Percentiles rank a stretch among this genome's conserved stretches.
phyloP scores from a whole-genome alignment of 2,113 vertebrate genomes.

The Macquaria australasica region DNA sequence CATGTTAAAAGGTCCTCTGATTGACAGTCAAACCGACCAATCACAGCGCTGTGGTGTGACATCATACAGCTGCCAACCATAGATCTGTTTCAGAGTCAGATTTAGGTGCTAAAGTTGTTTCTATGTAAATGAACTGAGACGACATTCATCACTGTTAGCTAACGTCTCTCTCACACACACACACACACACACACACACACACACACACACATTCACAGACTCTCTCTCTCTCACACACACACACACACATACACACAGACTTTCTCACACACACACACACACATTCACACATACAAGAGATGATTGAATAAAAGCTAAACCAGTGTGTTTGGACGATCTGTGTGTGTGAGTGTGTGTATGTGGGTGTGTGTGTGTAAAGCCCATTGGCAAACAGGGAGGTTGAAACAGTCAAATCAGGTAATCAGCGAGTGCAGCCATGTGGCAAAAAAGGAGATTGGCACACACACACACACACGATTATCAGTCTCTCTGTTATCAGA shows the following conservation, averaged over 20 bases:
- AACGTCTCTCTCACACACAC: constrained; percentile 4
- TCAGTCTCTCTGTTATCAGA: constrained; percentile 59
- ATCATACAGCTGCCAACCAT: background rate
- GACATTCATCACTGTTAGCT: constrained; percentile 38
- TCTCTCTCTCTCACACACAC: no score
- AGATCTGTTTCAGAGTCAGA: background rate
- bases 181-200: constrained; percentile 18
- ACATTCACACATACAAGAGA: background rate
- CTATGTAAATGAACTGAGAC: constrained; percentile 32
- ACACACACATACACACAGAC: no score
- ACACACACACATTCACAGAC: constrained; percentile 17
- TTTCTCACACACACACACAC: no score
- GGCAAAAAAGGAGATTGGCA: constrained; percentile 72
- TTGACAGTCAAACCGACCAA: background rate
- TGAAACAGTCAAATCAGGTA: constrained; percentile 80
- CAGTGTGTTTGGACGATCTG: background rate
- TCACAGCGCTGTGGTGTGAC: background rate
- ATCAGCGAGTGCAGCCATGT: constrained; percentile 75
- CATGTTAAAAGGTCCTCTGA: background rate
- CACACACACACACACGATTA: constrained; percentile 31
- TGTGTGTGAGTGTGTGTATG: constrained; percentile 31
- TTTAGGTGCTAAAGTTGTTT: constrained; percentile 9
- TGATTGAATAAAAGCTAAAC: constrained; percentile 34
- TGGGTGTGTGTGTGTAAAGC: constrained; percentile 62
- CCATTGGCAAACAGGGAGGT: constrained; percentile 73